These are phyloP conservation scores for Parus major DNA, from an alignment of 2,113 vertebrate species.

Conservation along the genomic window DNA sequence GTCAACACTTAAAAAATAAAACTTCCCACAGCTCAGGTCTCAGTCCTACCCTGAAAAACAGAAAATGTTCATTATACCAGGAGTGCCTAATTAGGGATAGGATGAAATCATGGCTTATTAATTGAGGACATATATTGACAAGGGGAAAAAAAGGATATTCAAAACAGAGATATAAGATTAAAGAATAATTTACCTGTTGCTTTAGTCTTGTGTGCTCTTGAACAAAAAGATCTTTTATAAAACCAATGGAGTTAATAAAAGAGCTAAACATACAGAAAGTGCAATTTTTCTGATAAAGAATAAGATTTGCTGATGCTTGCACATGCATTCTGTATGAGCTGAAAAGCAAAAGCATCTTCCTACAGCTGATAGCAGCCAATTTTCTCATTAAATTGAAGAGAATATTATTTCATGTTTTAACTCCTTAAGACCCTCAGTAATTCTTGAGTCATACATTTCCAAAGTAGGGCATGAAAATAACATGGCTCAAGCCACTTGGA, in stretches of 20 bases:
- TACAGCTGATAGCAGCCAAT: neutral
- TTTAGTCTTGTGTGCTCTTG: neutral
- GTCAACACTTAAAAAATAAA: neutral
- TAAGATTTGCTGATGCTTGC: neutral
- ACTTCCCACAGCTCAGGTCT: neutral
- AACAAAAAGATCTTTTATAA: neutral
- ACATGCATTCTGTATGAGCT: neutral
- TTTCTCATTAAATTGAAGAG: neutral
- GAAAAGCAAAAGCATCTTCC: neutral
- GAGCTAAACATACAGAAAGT: neutral
- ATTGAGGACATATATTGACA: neutral
- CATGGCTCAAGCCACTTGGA: neutral
- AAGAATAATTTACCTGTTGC: neutral
- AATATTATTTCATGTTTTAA: neutral
- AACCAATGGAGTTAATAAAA: neutral
- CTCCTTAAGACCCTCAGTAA: slow-evolving; percentile 3
- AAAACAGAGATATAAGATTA: neutral
- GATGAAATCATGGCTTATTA: neutral
- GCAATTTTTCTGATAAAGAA: neutral
- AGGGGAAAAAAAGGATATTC: neutral
- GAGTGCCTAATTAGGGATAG: neutral
- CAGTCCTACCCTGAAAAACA: neutral
- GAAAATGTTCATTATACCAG: neutral
- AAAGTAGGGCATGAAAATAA: slow-evolving; percentile 26
- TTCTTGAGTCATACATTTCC: neutral